phyloP scores from a whole-genome alignment of 2,113 vertebrate genomes.

The Phylloscopus trochiloides region DNA sequence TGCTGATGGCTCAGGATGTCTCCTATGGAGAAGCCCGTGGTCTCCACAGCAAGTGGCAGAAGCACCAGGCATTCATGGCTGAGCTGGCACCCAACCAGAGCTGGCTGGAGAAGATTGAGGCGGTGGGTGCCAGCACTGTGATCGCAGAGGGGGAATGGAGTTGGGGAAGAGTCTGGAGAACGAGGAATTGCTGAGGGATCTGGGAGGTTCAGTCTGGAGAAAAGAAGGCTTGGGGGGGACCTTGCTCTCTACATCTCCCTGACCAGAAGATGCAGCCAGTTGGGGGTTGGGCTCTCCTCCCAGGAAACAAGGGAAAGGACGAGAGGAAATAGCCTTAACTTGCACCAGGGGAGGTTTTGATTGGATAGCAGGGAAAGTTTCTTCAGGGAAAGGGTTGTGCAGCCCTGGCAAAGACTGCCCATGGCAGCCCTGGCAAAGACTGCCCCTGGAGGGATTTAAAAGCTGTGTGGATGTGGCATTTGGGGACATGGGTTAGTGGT shows the following conservation, averaged over 20 bases:
- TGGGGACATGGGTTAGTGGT: neutral
- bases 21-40: conserved; percentile 89
- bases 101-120: conserved; percentile 88
- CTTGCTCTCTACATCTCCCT: neutral
- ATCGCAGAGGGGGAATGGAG: rapidly evolving
- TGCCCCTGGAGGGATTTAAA: neutral
- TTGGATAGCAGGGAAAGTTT: neutral
- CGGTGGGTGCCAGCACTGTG: conserved; percentile 34
- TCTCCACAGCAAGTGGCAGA: conserved; percentile 93
- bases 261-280: neutral
- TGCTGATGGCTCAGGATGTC: conserved; percentile 90
- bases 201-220: neutral
- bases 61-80: conserved; percentile 93
- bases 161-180: neutral
- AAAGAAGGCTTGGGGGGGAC: neutral
- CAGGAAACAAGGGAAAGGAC: neutral
- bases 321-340: neutral
- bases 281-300: neutral
- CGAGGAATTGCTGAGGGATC: neutral
- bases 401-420: neutral
- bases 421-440: neutral
- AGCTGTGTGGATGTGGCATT: neutral
- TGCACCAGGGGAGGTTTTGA: neutral
- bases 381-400: neutral
- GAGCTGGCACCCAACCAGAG: conserved; percentile 89